These are phyloP conservation scores for Lampropteryx suffumata DNA, from an alignment of 2,888 invertebrate genomes.

Conservation along the genomic window DNA sequence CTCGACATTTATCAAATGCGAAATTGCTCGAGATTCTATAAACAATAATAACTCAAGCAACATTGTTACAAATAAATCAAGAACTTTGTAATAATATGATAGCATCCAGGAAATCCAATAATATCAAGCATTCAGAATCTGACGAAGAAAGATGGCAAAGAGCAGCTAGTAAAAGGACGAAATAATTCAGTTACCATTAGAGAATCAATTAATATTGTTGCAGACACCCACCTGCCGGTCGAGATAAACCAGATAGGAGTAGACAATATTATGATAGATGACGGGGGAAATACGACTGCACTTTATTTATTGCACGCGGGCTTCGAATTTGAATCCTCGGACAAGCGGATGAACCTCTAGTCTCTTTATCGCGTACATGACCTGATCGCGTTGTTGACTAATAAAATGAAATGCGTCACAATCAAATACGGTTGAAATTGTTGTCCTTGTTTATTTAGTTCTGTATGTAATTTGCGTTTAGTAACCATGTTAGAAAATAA, in stretches of 20 bases:
- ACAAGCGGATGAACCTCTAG: background rate
- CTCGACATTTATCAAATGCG: constrained; percentile 19
- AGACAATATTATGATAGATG: constrained; percentile 73
- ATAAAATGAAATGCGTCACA: background rate
- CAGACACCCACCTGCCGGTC: constrained; percentile 64
- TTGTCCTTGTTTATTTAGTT: background rate
- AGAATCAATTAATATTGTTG: constrained; percentile 66
- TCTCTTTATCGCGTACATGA: background rate
- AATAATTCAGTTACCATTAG: constrained; percentile 49
- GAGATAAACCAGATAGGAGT: constrained; percentile 56
- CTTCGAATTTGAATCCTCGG: constrained; percentile 6
- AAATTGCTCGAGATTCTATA: constrained; percentile 11
- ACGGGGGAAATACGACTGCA: constrained; percentile 50
- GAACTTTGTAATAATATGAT: background rate
- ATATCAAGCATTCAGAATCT: constrained; percentile 23
- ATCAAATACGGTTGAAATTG: background rate
- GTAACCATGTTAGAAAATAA: too few species aligned
- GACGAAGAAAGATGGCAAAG: constrained; percentile 32
- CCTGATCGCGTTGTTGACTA: background rate
- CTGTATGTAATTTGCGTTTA: too few species aligned
- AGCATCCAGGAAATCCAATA: constrained; percentile 19
- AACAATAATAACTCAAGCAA: constrained; percentile 17
- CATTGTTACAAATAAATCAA: constrained; percentile 7
- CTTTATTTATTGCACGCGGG: constrained; percentile 50
- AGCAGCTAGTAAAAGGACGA: constrained; percentile 41